Conservation (phyloP, 2,888 invertebrate species). For the Ctena decussata region DNA sequence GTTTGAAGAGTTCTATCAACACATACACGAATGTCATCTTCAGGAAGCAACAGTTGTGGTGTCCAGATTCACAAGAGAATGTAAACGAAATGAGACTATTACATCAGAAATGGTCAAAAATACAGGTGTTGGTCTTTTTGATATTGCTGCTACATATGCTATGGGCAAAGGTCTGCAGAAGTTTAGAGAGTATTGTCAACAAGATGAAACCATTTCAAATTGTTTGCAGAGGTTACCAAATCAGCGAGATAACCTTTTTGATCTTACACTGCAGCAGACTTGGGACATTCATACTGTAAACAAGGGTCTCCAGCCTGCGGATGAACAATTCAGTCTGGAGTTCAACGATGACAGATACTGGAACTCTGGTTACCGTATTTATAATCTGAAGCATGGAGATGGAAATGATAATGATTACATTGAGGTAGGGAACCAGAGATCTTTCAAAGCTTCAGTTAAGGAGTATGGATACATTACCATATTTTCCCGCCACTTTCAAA, state of each 20-base stretch:
- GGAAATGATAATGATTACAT: background rate
- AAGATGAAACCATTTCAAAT: slow-evolving; percentile 32
- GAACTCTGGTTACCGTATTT: slow-evolving; percentile 72
- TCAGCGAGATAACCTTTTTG: slow-evolving; percentile 66
- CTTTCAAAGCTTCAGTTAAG: no score
- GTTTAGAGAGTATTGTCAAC: slow-evolving; percentile 44
- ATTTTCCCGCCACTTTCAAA: no score
- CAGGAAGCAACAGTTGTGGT: slow-evolving; percentile 22
- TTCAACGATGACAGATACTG: slow-evolving; percentile 72
- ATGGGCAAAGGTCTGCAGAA: slow-evolving; percentile 77
- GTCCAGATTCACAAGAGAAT: slow-evolving; percentile 6
- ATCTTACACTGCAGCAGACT: slow-evolving; percentile 45
- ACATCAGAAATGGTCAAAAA: slow-evolving; percentile 29
- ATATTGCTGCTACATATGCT: slow-evolving; percentile 83
- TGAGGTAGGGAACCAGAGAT: background rate
- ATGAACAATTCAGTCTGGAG: slow-evolving; percentile 59
- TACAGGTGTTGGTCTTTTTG: slow-evolving; percentile 73
- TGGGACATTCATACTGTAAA: slow-evolving; percentile 52
- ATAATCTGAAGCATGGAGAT: slow-evolving; percentile 57
- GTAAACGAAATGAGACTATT: slow-evolving; percentile 19
- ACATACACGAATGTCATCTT: slow-evolving; percentile 74
- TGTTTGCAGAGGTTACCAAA: slow-evolving; percentile 46
- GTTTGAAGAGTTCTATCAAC: slow-evolving; percentile 87
- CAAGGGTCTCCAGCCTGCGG: slow-evolving; percentile 17
- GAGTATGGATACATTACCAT: no score